Evolutionary conservation across 2,113 vertebrate genomes (phyloP).

Genomic region (Propithecus coquereli): DNA sequence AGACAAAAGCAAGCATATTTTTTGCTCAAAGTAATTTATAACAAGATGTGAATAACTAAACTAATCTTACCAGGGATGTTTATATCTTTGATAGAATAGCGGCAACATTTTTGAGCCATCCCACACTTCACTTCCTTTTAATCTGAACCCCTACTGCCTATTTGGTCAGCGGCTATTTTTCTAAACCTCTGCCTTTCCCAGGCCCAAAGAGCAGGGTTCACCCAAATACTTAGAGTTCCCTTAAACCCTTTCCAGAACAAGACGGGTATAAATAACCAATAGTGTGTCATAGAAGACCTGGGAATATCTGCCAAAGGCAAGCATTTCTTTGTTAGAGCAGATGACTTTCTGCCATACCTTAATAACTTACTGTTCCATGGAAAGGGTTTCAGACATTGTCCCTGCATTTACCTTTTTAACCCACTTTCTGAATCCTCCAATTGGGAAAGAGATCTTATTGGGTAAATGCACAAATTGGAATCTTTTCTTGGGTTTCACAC

Average conservation of each 20-base stretch:
- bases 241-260: conserved; percentile 30
- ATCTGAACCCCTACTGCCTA: neutral
- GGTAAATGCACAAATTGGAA: neutral
- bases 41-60: neutral
- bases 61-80: neutral
- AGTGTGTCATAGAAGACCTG: neutral
- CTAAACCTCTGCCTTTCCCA: neutral
- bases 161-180: conserved; percentile 24
- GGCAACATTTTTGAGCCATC: neutral
- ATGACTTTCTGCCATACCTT: neutral
- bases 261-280: neutral
- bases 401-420: neutral
- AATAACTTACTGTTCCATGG: neutral
- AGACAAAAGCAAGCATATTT: conserved; percentile 30
- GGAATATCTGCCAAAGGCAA: neutral
- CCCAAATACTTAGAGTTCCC: neutral
- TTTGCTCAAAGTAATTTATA: neutral
- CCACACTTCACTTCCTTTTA: neutral
- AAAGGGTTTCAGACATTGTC: neutral
- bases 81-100: conserved; percentile 8
- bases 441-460: neutral
- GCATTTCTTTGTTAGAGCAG: neutral
- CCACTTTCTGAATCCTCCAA: neutral
- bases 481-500: neutral
- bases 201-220: neutral